phyloP scores from a whole-genome alignment of 2,888 invertebrate genomes.

The Leucophora obtusa region DNA sequence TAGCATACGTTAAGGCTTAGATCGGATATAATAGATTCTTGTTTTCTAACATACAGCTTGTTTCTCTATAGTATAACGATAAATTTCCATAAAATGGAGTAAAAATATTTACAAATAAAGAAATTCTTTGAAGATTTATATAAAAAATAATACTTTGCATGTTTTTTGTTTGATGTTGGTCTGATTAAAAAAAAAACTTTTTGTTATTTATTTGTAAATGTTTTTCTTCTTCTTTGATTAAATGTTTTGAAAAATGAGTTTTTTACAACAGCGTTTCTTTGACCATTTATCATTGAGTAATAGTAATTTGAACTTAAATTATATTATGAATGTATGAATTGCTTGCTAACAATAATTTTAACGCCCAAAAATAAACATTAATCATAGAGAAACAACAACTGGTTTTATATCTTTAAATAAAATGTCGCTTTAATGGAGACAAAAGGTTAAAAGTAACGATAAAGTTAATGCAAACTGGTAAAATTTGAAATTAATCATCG shows the following conservation, averaged over 20 bases:
- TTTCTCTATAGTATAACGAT: conserved; percentile 61
- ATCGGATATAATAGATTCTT: conserved; percentile 71
- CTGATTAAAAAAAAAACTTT: not conserved
- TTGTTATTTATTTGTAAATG: not conserved
- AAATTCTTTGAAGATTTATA: not conserved
- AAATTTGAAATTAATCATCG: no score
- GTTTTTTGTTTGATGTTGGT: conserved; percentile 21
- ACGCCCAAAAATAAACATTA: conserved; percentile 37
- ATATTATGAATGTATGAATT: conserved; percentile 36
- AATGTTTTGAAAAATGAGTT: conserved; percentile 60
- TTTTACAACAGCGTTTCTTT: conserved; percentile 33
- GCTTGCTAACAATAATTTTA: conserved; percentile 21
- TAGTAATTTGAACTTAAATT: conserved; percentile 35
- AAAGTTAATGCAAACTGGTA: no score
- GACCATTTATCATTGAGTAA: conserved; percentile 58
- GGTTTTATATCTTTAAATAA: conserved; percentile 13
- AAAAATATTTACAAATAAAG: conserved; percentile 12
- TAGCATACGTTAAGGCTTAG: conserved; percentile 67
- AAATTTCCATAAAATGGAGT: conserved; percentile 64
- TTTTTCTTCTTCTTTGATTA: conserved; percentile 21
- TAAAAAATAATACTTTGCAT: conserved; percentile 5
- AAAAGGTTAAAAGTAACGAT: no score
- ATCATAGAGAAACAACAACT: conserved; percentile 25
- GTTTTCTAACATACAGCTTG: not conserved
- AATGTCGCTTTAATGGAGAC: not conserved